Percentiles rank a stretch among this genome's conserved stretches.
Conservation (phyloP, 2,888 invertebrate species). For the Notocelia uddmanniana region DNA sequence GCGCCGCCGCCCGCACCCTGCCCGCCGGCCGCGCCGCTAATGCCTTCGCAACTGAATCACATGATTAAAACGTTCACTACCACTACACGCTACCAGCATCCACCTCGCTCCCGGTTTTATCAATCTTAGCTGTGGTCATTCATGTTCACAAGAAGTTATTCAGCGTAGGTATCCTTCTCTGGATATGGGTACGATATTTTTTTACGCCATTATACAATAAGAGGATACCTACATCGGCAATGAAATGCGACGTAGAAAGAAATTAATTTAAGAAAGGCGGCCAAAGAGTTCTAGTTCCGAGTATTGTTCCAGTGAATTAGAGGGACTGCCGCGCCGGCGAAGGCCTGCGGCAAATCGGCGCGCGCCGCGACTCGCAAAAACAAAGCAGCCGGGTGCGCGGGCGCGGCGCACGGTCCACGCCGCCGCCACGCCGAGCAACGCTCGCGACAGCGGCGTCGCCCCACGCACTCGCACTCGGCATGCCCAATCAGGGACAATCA, state of each 20-base stretch:
- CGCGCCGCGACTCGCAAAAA: slow-evolving; percentile 81
- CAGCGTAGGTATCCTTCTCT: slow-evolving; percentile 33
- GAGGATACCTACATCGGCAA: slow-evolving; percentile 25
- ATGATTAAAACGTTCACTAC: slow-evolving; percentile 67
- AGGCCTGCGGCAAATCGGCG: slow-evolving; percentile 64
- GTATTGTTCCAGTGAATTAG: slow-evolving; percentile 74
- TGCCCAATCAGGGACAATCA: slow-evolving; percentile 48
- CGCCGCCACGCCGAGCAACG: slow-evolving; percentile 42
- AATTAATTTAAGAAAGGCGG: slow-evolving; percentile 54
- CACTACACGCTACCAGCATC: slow-evolving; percentile 47
- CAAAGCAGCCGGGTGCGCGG: slow-evolving; percentile 70
- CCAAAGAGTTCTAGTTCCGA: slow-evolving; percentile 74
- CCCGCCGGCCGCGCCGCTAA: slow-evolving; percentile 53
- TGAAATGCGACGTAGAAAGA: slow-evolving; percentile 27
- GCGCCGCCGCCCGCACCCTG: slow-evolving; percentile 53
- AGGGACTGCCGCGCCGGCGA: slow-evolving; percentile 69
- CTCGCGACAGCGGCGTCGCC: slow-evolving; percentile 48
- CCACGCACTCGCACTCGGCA: slow-evolving; percentile 50
- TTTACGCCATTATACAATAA: slow-evolving; percentile 25
- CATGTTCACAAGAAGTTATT: slow-evolving; percentile 55
- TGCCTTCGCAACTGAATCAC: slow-evolving; percentile 64
- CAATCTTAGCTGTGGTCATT: slow-evolving; percentile 62
- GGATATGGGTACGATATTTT: slow-evolving; percentile 26
- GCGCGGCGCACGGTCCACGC: slow-evolving; percentile 53
- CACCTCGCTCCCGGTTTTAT: slow-evolving; percentile 52